phyloP scores from a whole-genome alignment of 2,113 vertebrate species.

The Triplophysa tibetana region DNA sequence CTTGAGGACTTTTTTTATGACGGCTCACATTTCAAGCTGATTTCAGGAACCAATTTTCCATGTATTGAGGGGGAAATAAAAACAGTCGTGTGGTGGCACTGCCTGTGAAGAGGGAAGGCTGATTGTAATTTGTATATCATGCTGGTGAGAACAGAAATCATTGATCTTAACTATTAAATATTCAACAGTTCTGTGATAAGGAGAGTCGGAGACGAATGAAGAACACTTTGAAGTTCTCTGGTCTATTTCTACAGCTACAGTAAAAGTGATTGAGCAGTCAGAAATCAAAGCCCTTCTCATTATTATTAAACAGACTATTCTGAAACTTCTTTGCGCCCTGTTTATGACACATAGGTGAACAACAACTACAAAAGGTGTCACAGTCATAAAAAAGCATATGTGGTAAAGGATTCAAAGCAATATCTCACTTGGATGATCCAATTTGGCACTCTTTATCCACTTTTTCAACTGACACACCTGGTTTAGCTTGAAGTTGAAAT shows the following conservation, averaged over 20 bases:
- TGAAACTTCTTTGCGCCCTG: too few relatives aligned
- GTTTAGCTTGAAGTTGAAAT: too few relatives aligned
- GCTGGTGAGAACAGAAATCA: slow-evolving; percentile 8
- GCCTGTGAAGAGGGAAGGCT: slow-evolving; percentile 11
- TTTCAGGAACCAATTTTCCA: slow-evolving; percentile 8
- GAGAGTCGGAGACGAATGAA: slow-evolving; percentile 13
- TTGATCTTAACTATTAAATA: slow-evolving; percentile 35
- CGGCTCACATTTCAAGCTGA: neutral
- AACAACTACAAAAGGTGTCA: too few relatives aligned
- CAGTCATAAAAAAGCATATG: too few relatives aligned
- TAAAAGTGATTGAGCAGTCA: neutral
- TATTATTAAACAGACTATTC: too few relatives aligned
- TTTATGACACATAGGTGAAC: too few relatives aligned
- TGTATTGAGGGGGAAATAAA: neutral
- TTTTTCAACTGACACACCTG: too few relatives aligned
- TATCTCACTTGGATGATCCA: too few relatives aligned
- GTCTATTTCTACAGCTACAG: slow-evolving; percentile 13
- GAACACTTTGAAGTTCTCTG: slow-evolving; percentile 26
- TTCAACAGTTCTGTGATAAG: slow-evolving; percentile 15
- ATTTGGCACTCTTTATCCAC: too few relatives aligned
- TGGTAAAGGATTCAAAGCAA: too few relatives aligned
- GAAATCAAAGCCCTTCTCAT: too few relatives aligned
- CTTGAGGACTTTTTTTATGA: neutral
- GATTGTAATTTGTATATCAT: slow-evolving; percentile 20
- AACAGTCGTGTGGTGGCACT: slow-evolving; percentile 3